Evolutionary conservation across 2,797 vertebrate species (phyloP), one percentile per base, ranked within the genome.

Genomic region (Takifugu ocellatus): DNA sequence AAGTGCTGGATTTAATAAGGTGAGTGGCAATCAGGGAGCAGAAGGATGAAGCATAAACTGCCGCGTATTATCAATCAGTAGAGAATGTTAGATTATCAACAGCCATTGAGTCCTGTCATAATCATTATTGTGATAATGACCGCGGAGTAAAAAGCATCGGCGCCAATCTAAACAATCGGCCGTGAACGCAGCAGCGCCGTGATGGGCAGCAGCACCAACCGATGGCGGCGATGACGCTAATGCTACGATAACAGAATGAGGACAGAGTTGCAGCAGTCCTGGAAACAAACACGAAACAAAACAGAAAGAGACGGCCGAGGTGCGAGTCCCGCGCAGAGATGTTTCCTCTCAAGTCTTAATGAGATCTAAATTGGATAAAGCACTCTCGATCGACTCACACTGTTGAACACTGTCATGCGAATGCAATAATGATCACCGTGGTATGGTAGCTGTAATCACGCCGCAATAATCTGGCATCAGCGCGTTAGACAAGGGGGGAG

Each of bases 301-400:
- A 39, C 36, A 24, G 44, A 16, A 54, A 14, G 54, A 63, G 65
- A 68, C 56, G 74, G 61, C 66, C 59, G 74, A 72, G 60, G 76
- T 63, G 54, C 44, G 64, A 78, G 63, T 58, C 75, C 59, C 65
- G 74, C 65, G 59, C 14, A 39, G 62, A 65, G 67, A 75, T 75
- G 58, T 73, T 71, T 79, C 72, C 77, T 86, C 81, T 84, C 79
- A 54, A 76, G 78, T 74, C 78, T 75, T 85, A 87, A 89, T 85
- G 73, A 85, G 82, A 84, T 83, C 84, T 84, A 85, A 87, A 89
- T 85, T 87, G 82, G 87, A 87, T 87, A 79, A 82, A 83, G 72
- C 79, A 65, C 21, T 79, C 82, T 83, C 42, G 71, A 80, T 80
- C 76, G 71, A 74, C 73, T 77, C 80, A 60, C 59, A 65, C 72